phyloP scores from a whole-genome alignment of 30 jellyfish, hydroid and myxozoan genomes.

The Hydractinia symbiolongicarpus region DNA sequence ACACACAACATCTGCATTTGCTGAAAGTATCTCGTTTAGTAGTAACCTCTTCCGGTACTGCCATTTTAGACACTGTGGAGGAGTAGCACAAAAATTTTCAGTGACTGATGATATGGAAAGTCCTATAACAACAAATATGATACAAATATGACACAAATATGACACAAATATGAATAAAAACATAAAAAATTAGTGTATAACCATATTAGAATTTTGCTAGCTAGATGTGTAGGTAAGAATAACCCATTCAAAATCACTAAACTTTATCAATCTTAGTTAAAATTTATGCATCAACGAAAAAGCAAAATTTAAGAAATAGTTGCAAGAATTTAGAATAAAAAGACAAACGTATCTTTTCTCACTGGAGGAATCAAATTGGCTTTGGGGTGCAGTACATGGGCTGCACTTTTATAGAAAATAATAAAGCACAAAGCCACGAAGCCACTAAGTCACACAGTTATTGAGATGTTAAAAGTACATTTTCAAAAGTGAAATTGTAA shows the following conservation, averaged over 20 bases:
- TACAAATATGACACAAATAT: not conserved
- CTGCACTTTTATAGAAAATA: too few relatives aligned
- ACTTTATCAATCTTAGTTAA: too few relatives aligned
- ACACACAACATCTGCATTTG: constrained; percentile 58
- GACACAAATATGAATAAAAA: not conserved
- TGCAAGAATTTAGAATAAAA: too few relatives aligned
- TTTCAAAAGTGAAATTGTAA: not conserved
- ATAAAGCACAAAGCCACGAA: too few relatives aligned
- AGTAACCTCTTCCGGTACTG: constrained; percentile 38
- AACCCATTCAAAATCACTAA: too few relatives aligned
- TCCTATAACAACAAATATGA: constrained; percentile 29
- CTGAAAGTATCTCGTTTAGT: constrained; percentile 37
- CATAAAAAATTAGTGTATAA: not conserved
- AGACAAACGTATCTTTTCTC: too few relatives aligned
- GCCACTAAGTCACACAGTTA: not conserved
- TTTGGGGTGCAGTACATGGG: too few relatives aligned
- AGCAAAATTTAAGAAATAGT: too few relatives aligned
- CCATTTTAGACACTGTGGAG: constrained; percentile 56
- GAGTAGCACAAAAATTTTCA: constrained; percentile 53
- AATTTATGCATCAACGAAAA: too few relatives aligned
- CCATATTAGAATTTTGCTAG: too few relatives aligned
- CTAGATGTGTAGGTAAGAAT: too few relatives aligned
- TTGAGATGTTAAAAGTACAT: not conserved
- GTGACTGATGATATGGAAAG: constrained; percentile 39
- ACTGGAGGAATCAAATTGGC: too few relatives aligned